Evolutionary conservation across 2,888 invertebrate genomes (phyloP).

Genomic region (Agriotes lineatus): DNA sequence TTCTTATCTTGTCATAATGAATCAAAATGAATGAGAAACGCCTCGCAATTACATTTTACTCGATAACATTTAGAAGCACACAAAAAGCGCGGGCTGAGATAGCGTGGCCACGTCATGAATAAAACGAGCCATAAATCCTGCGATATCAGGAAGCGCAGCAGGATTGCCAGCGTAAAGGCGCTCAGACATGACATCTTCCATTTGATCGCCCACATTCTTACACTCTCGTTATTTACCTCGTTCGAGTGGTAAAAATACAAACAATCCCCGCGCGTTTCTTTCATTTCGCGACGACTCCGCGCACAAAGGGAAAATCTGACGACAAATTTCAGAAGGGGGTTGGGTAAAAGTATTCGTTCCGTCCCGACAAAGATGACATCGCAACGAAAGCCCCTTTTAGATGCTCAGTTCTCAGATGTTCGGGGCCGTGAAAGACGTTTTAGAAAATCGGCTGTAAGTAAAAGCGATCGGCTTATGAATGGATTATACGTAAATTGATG

Average conservation of each 20-base stretch:
- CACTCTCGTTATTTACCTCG: conserved; percentile 19
- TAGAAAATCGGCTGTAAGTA: conserved; percentile 32
- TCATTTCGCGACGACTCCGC: conserved; percentile 3
- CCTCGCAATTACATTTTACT: conserved; percentile 40
- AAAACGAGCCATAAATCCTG: conserved; percentile 39
- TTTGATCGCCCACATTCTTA: conserved; percentile 29
- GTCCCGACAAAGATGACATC: conserved; percentile 22
- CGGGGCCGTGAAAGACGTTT: conserved; percentile 28
- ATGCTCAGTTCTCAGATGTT: conserved; percentile 22
- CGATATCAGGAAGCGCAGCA: conserved; percentile 42
- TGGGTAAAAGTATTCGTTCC: conserved; percentile 20
- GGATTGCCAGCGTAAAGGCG: conserved; percentile 37
- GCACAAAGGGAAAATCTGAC: conserved; percentile 6
- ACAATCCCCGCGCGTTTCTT: conserved; percentile 8
- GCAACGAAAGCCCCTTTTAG: conserved; percentile 18
- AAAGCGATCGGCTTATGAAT: conserved; percentile 35
- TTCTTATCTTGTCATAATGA: conserved; percentile 48
- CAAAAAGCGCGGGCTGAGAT: conserved; percentile 39
- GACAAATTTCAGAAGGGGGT: conserved; percentile 8
- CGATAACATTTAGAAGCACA: conserved; percentile 41
- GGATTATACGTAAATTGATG: conserved; percentile 27
- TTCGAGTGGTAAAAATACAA: conserved; percentile 8
- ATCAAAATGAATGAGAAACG: conserved; percentile 49
- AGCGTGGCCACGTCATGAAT: conserved; percentile 39
- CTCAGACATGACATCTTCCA: conserved; percentile 35